Percentiles rank a stretch among this genome's conserved stretches.
Evolutionary conservation across 2,797 vertebrate genomes (phyloP).

Genomic region (Enteromius radiatus): DNA sequence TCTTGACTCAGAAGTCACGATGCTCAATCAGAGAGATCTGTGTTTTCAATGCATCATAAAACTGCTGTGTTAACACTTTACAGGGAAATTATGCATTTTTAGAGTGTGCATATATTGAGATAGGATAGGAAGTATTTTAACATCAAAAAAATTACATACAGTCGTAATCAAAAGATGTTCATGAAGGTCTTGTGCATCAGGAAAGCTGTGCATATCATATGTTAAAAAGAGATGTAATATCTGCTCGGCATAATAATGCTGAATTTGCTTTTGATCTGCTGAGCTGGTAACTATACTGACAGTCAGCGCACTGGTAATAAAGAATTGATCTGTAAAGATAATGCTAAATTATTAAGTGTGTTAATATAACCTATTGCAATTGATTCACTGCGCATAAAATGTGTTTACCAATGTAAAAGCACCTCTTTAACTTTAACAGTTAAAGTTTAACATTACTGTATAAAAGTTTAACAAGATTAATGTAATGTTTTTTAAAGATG

Average conservation of each 20-base stretch:
- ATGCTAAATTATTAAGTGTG: not conserved
- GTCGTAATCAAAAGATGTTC: not conserved
- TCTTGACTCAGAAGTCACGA: not conserved
- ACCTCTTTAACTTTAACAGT: not conserved
- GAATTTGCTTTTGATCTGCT: not conserved
- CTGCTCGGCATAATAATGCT: not conserved
- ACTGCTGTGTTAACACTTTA: not conserved
- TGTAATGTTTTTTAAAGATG: not conserved
- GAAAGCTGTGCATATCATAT: not conserved
- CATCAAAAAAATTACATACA: not conserved
- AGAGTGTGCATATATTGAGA: not conserved
- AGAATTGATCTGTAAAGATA: not conserved
- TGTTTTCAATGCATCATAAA: not conserved
- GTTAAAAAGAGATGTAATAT: not conserved
- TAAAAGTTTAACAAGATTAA: not conserved
- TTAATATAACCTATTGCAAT: not conserved
- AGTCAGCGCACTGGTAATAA: not conserved
- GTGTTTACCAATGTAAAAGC: not conserved
- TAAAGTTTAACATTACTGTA: not conserved
- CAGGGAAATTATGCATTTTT: not conserved
- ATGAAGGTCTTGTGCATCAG: not conserved
- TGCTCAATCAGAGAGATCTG: too few species aligned
- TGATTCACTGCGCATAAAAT: not conserved
- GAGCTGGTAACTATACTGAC: not conserved
- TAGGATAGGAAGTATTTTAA: not conserved